phyloP scores from a whole-genome alignment of 1,140 invertebrate genomes.

The Heliconius nattereri region DNA sequence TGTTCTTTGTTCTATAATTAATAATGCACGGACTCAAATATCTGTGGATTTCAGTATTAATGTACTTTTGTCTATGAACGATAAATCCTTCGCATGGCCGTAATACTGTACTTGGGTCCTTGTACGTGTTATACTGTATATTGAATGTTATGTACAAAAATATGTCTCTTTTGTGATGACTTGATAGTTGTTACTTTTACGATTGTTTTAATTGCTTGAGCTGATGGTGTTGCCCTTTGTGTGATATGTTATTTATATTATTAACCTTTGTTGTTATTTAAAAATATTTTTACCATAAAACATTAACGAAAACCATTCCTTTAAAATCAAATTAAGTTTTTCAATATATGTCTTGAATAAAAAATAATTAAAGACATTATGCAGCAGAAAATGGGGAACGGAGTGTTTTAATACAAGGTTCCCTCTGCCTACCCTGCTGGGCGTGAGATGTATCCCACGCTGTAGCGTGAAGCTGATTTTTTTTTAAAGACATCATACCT shows the following conservation, averaged over 20 bases:
- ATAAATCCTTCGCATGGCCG: neutral
- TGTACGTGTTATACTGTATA: neutral
- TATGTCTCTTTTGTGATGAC: neutral
- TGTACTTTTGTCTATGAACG: neutral
- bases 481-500: no score
- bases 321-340: no score
- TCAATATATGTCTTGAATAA: no score
- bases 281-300: neutral
- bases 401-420: no score
- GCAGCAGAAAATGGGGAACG: no score
- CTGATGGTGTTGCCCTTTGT: conserved; percentile 11
- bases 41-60: neutral
- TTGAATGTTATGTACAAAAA: neutral
- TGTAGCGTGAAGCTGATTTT: no score
- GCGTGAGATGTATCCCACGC: no score
- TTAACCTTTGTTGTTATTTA: neutral
- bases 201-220: conserved; percentile 19
- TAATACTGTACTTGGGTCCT: neutral
- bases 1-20: neutral
- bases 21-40: neutral
- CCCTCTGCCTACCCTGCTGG: no score
- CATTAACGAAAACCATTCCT: no score
- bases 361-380: no score
- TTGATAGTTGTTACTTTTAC: neutral
- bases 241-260: neutral